Percentiles rank a stretch among this genome's conserved stretches.
phyloP scores from a whole-genome alignment of 2,797 vertebrate genomes.

The Aselliscus stoliczkanus region DNA sequence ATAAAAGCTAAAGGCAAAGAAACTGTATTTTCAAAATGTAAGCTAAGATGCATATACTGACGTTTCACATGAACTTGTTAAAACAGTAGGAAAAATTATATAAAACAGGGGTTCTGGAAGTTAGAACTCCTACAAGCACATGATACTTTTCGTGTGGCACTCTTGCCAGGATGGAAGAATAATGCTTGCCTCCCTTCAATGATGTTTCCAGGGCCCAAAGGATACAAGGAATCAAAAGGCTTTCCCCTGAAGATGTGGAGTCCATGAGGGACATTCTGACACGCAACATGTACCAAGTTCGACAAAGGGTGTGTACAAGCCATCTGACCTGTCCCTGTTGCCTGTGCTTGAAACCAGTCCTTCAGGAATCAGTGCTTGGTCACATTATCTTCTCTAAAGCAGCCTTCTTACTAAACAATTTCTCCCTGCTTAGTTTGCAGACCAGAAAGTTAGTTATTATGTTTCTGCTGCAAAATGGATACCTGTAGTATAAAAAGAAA shows the following conservation, averaged over 20 bases:
- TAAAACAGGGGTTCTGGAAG: background rate
- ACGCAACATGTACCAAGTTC: slow-evolving; percentile 94
- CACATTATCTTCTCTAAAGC: background rate
- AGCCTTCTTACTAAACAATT: background rate
- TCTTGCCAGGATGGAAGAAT: background rate
- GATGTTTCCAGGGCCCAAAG: slow-evolving; percentile 82
- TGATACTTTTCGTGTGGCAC: background rate
- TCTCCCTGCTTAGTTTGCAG: background rate
- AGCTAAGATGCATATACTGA: background rate
- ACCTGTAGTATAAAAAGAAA: background rate
- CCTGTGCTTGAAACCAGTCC: background rate
- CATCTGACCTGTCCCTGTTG: background rate
- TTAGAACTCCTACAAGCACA: background rate
- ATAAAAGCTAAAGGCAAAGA: background rate
- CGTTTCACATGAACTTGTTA: background rate
- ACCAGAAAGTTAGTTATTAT: background rate
- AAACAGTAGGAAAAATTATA: background rate
- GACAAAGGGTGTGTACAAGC: slow-evolving; percentile 85
- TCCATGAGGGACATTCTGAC: slow-evolving; percentile 91
- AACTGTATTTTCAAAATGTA: background rate
- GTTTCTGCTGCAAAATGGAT: background rate
- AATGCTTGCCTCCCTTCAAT: background rate
- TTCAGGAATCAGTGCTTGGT: background rate
- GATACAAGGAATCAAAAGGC: slow-evolving; percentile 72
- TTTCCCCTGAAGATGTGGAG: slow-evolving; percentile 85